These are phyloP conservation scores for Gorsachius goisagi DNA, from an alignment of 2,113 vertebrate species.

Conservation along the genomic window DNA sequence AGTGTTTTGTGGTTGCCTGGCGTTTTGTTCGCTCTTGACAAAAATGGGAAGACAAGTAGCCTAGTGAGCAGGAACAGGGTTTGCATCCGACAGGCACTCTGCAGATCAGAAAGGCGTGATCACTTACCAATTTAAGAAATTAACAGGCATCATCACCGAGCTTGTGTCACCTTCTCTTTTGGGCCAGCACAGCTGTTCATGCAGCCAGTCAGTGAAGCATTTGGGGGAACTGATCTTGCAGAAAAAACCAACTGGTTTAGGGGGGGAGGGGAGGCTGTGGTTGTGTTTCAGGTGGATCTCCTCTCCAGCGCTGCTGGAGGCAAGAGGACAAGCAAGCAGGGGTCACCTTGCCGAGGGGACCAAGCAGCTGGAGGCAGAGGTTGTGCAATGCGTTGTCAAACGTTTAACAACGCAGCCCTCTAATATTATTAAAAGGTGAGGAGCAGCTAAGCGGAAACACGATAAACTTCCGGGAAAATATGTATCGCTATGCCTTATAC, in stretches of 20 bases:
- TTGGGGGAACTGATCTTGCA: conserved; percentile 46
- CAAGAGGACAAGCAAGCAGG: neutral
- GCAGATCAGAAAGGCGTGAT: rapidly evolving
- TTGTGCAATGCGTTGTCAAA: rapidly evolving
- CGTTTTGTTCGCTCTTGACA: neutral
- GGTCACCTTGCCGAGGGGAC: neutral
- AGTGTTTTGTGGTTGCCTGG: conserved; percentile 18
- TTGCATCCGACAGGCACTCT: neutral
- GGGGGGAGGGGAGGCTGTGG: neutral
- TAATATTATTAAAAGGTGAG: neutral
- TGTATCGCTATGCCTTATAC: neutral
- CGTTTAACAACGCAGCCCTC: neutral
- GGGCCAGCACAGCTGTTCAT: conserved; percentile 9
- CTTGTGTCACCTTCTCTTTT: neutral
- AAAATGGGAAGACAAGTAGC: neutral
- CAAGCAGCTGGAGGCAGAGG: neutral
- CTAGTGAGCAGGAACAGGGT: neutral
- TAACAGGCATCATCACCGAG: rapidly evolving
- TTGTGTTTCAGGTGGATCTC: neutral
- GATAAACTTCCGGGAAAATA: neutral
- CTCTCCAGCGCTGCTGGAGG: neutral
- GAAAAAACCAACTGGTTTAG: neutral
- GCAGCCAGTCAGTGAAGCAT: neutral
- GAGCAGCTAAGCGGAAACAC: neutral
- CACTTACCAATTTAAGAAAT: neutral